Evolutionary conservation across 2,113 vertebrate genomes (phyloP).

Genomic region (Semicossyphus pulcher): DNA sequence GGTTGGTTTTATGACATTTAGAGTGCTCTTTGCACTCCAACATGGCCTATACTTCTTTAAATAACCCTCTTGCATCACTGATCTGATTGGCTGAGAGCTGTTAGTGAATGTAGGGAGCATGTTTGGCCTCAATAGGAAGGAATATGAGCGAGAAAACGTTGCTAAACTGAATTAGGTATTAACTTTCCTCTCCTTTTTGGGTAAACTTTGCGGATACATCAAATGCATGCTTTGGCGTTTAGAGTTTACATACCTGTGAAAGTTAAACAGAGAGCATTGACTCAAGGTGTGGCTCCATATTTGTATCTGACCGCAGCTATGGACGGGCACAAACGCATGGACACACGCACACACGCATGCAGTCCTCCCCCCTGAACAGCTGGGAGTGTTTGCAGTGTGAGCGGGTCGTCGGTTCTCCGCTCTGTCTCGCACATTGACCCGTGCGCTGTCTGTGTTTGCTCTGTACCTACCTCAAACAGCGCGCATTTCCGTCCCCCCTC

Average conservation of each 20-base stretch:
- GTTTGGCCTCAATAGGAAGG: constrained; percentile 43
- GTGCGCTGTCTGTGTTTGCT: constrained; percentile 79
- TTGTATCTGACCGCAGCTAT: constrained; percentile 69
- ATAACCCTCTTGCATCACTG: constrained; percentile 31
- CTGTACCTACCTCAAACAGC: constrained; percentile 80
- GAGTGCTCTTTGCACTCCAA: constrained; percentile 23
- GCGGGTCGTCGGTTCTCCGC: constrained; percentile 56
- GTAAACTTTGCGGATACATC: constrained; percentile 76
- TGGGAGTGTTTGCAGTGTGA: constrained; percentile 80
- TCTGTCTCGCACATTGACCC: constrained; percentile 74
- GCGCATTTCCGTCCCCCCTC: constrained; percentile 66
- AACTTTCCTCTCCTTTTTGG: constrained; percentile 75
- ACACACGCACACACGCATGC: constrained; percentile 22
- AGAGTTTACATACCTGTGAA: constrained; percentile 80
- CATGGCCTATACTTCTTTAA: constrained; percentile 28
- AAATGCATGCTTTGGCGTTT: constrained; percentile 70
- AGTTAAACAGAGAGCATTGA: constrained; percentile 79
- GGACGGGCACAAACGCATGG: constrained; percentile 53
- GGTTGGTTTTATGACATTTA: constrained; percentile 42
- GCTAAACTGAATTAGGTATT: constrained; percentile 73
- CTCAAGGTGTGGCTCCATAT: constrained; percentile 78
- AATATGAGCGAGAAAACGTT: constrained; percentile 59
- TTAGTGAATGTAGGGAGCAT: constrained; percentile 36
- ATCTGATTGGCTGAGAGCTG: constrained; percentile 35
- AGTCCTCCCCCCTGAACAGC: constrained; percentile 65